Evolutionary conservation across 2,888 invertebrate species (phyloP).

Genomic region (Fragum sueziense): DNA sequence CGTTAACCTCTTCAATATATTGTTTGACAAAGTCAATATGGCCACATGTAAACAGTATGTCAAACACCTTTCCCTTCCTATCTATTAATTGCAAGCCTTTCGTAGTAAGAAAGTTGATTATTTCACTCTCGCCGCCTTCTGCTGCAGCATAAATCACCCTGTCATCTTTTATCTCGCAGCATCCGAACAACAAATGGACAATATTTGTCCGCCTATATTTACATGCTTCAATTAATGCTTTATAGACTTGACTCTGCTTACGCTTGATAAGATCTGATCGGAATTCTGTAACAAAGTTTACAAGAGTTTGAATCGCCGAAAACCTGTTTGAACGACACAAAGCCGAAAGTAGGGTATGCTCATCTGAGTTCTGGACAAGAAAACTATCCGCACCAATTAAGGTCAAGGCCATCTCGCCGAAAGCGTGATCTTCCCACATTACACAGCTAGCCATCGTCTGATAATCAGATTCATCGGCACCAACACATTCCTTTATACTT

Average conservation of each 20-base stretch:
- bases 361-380: conserved; percentile 19
- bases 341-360: conserved; percentile 14
- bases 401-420: conserved; percentile 21
- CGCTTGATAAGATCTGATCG: background rate
- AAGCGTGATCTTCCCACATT: conserved; percentile 34
- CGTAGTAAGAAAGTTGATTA: background rate
- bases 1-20: conserved; percentile 14
- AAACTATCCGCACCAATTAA: conserved; percentile 34
- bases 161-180: conserved; percentile 1
- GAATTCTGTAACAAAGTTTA: conserved; percentile 2
- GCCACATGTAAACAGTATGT: conserved; percentile 24
- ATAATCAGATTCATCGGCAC: background rate
- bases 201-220: background rate
- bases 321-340: conserved; percentile 7
- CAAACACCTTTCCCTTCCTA: conserved; percentile 15
- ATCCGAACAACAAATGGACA: background rate
- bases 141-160: conserved; percentile 19
- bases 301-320: background rate
- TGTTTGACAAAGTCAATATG: conserved; percentile 32
- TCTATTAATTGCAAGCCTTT: background rate
- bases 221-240: conserved; percentile 3
- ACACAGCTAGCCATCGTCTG: conserved; percentile 24
- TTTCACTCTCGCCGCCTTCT: conserved; percentile 24
- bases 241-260: background rate
- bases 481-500: conserved; percentile 3